phyloP scores from a whole-genome alignment of 37 sponge, comb jelly and placozoan genomes.

The Chondrosia reniformis region DNA sequence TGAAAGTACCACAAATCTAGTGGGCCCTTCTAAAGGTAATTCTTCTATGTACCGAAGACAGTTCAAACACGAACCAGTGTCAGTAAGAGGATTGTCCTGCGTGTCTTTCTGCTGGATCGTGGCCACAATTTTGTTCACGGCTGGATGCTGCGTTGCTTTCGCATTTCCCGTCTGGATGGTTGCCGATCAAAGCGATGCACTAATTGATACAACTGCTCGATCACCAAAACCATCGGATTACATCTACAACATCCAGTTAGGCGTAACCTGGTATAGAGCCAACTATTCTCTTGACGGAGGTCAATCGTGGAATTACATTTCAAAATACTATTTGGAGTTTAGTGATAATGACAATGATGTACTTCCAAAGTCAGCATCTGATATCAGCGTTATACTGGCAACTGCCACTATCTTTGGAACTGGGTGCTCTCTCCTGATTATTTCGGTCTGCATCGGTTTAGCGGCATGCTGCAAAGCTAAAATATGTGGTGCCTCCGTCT shows the following conservation, averaged over 20 bases:
- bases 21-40: constrained; percentile 9
- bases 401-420: constrained; percentile 47
- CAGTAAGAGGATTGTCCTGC: constrained; percentile 54
- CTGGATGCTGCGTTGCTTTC: constrained; percentile 40
- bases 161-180: constrained; percentile 13
- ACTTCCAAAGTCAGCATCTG: neutral
- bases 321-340: constrained; percentile 4
- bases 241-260: constrained; percentile 15
- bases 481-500: constrained; percentile 31
- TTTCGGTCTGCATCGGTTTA: constrained; percentile 52
- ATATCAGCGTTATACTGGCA: constrained; percentile 37
- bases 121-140: constrained; percentile 34
- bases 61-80: constrained; percentile 54
- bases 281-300: constrained; percentile 15
- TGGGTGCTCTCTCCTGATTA: constrained; percentile 42
- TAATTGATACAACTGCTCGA: neutral
- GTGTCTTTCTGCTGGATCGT: constrained; percentile 50
- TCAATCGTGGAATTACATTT: neutral
- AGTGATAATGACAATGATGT: neutral
- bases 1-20: constrained; percentile 9
- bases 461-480: constrained; percentile 60
- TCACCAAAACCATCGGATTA: constrained; percentile 8
- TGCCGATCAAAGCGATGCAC: constrained; percentile 2
- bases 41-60: neutral
- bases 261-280: constrained; percentile 9